Conservation (phyloP, 2,113 vertebrate species). For the Isurus oxyrinchus region DNA sequence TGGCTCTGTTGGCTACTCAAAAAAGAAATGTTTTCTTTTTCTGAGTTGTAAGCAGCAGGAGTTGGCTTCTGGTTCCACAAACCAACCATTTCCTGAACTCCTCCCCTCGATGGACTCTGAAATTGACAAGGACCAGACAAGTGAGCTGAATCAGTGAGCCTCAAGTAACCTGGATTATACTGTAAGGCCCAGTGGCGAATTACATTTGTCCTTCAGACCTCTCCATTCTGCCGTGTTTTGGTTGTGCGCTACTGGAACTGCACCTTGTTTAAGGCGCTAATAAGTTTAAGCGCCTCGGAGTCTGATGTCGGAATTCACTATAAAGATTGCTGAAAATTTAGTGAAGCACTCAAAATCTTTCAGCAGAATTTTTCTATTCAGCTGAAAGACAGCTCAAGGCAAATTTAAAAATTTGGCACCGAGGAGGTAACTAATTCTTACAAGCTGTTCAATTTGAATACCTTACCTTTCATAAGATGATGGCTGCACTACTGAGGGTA, state of each 20-base stretch:
- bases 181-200: neutral
- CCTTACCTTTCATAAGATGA: constrained; percentile 15
- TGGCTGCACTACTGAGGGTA: neutral
- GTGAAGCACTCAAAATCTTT: neutral
- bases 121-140: neutral
- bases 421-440: neutral
- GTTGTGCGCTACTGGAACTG: neutral
- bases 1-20: neutral
- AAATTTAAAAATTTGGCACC: neutral
- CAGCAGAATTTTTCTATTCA: neutral
- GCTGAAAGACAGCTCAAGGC: neutral
- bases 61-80: neutral
- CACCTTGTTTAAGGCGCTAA: neutral
- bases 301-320: neutral
- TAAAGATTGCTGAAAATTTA: neutral
- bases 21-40: neutral
- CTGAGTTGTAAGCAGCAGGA: neutral
- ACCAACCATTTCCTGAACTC: neutral
- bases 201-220: neutral
- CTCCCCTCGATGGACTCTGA: neutral
- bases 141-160: neutral
- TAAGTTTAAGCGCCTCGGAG: neutral
- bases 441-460: neutral
- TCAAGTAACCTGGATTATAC: neutral
- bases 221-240: neutral